A percentile compares a stretch with the other conserved stretches of the same genome.
These are phyloP conservation scores for Lysiphlebus fabarum DNA, from an alignment of 1,140 invertebrate genomes.

Conservation along the genomic window DNA sequence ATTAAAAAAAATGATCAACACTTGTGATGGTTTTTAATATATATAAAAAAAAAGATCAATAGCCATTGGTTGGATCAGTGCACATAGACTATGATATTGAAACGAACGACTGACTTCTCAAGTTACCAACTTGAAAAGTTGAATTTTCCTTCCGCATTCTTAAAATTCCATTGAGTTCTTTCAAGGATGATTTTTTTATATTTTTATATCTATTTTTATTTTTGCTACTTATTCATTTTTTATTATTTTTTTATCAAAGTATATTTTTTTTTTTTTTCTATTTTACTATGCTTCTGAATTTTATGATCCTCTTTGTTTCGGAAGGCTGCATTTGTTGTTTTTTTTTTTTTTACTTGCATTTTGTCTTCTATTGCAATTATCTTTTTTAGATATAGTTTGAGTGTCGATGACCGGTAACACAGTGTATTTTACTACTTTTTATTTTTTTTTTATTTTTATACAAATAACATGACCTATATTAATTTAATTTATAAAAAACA, in stretches of 20 bases:
- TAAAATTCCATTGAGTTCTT: slow-evolving; percentile 35
- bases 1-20: too few relatives aligned
- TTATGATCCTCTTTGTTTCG: slow-evolving; percentile 13
- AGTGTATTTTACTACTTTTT: too few relatives aligned
- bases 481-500: too few relatives aligned
- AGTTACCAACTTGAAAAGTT: slow-evolving; percentile 40
- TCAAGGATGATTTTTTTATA: slow-evolving; percentile 36
- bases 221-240: slow-evolving; percentile 5
- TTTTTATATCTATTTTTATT: slow-evolving; percentile 1
- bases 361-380: neutral
- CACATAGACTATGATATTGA: slow-evolving; percentile 32
- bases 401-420: slow-evolving; percentile 9
- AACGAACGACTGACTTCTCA: slow-evolving; percentile 40
- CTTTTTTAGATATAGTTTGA: neutral
- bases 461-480: too few relatives aligned
- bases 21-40: too few relatives aligned
- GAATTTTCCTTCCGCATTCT: slow-evolving; percentile 50
- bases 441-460: too few relatives aligned
- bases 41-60: too few relatives aligned
- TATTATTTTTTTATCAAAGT: too few relatives aligned
- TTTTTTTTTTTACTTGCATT: too few relatives aligned
- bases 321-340: too few relatives aligned
- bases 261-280: neutral
- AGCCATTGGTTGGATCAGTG: slow-evolving; percentile 31
- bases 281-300: slow-evolving; percentile 4